A percentile compares a stretch with the other conserved stretches of the same genome.
Conservation (phyloP, 1,140 invertebrate genomes). For the Scaptomyza hsui region DNA sequence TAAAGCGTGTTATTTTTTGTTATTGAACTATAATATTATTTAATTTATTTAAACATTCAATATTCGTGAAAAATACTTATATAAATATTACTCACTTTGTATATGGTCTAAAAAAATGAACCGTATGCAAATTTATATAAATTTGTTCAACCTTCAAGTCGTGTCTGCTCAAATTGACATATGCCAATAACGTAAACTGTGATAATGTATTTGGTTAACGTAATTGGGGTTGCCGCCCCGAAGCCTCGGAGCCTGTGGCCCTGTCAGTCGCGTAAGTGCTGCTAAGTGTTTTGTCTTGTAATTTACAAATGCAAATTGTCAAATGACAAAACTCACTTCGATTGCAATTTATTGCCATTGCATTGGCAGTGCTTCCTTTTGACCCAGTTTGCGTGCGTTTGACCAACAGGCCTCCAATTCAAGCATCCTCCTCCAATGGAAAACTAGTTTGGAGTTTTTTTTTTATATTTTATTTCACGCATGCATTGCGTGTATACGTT, state of each 20-base stretch:
- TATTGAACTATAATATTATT: slow-evolving; percentile 40
- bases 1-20: slow-evolving; percentile 25
- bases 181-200: slow-evolving; percentile 31
- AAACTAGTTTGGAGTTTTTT: slow-evolving; percentile 60
- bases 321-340: slow-evolving; percentile 73
- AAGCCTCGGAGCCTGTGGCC: slow-evolving; percentile 36
- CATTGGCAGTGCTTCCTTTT: slow-evolving; percentile 70
- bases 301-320: slow-evolving; percentile 74
- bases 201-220: slow-evolving; percentile 35
- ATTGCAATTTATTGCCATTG: slow-evolving; percentile 66
- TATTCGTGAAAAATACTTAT: too few relatives aligned
- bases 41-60: slow-evolving; percentile 1
- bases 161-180: slow-evolving; percentile 30
- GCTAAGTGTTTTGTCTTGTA: slow-evolving; percentile 80
- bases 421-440: slow-evolving; percentile 45
- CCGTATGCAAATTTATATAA: background rate
- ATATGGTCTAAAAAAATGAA: too few relatives aligned
- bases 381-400: slow-evolving; percentile 37
- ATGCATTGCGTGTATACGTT: slow-evolving; percentile 59
- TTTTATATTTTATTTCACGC: slow-evolving; percentile 35
- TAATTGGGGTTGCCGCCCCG: slow-evolving; percentile 59
- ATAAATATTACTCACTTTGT: too few relatives aligned
- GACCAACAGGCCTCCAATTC: slow-evolving; percentile 12
- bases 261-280: slow-evolving; percentile 48
- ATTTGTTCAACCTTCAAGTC: slow-evolving; percentile 23